phyloP scores from a whole-genome alignment of 2,113 vertebrate genomes.

The Hydrolagus affinis region DNA sequence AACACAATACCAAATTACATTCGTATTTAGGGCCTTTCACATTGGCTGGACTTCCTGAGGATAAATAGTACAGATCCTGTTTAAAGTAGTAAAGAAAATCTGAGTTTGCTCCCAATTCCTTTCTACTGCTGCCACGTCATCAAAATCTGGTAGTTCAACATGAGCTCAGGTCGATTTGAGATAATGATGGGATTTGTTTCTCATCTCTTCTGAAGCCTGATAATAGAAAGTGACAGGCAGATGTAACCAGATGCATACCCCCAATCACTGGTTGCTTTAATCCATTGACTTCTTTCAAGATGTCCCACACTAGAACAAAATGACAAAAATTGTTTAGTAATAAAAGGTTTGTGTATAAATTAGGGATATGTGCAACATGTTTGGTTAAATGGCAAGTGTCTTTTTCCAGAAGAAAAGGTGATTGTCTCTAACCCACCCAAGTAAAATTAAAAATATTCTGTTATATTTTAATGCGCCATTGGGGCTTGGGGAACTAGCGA shows the following conservation, averaged over 20 bases:
- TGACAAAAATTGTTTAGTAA: background rate
- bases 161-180: background rate
- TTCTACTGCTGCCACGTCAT: background rate
- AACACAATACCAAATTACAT: too few species aligned
- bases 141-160: background rate
- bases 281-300: background rate
- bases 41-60: too few species aligned
- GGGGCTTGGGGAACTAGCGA: background rate
- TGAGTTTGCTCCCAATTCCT: background rate
- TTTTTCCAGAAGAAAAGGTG: background rate
- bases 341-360: background rate
- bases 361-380: background rate
- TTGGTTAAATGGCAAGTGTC: background rate
- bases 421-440: too few species aligned
- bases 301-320: background rate
- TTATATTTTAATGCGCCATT: background rate
- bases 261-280: background rate
- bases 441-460: background rate
- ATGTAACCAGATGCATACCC: too few species aligned
- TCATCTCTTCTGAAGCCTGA: background rate
- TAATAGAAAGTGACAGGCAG: background rate
- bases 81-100: background rate
- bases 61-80: background rate
- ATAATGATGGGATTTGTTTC: background rate
- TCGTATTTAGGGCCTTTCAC: too few species aligned